A percentile compares a stretch with the other conserved stretches of the same genome.
These are phyloP conservation scores for Spodoptera picta DNA, from an alignment of 2,888 invertebrate species.

Conservation along the genomic window DNA sequence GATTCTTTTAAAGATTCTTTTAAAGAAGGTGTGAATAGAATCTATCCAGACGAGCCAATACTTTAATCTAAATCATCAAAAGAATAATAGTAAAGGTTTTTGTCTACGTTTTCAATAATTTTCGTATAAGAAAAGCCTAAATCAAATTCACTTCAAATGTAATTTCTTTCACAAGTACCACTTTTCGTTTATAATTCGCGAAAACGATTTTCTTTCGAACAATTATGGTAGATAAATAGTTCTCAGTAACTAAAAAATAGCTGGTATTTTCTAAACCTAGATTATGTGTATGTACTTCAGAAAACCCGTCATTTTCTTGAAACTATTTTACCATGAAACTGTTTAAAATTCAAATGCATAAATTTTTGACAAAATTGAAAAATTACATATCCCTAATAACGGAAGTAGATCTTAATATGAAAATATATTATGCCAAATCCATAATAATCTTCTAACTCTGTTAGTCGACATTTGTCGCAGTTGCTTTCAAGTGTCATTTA, in stretches of 20 bases:
- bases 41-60: constrained; percentile 2
- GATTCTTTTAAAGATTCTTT: background rate
- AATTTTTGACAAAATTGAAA: too few relatives aligned
- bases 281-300: too few relatives aligned
- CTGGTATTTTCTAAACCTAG: background rate
- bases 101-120: background rate
- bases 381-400: too few relatives aligned
- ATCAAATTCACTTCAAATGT: constrained; percentile 10
- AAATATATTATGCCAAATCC: constrained; percentile 20
- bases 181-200: constrained; percentile 8
- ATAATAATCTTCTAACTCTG: constrained; percentile 31
- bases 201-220: constrained; percentile 11
- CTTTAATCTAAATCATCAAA: background rate
- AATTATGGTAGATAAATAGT: constrained; percentile 5
- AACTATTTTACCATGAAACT: too few relatives aligned
- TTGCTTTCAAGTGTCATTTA: constrained; percentile 39
- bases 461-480: constrained; percentile 16
- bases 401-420: background rate
- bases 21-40: background rate
- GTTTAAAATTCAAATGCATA: too few relatives aligned
- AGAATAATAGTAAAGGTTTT: constrained; percentile 11
- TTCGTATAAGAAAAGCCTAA: background rate
- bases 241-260: background rate
- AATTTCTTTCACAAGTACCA: constrained; percentile 16
- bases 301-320: too few relatives aligned